Conservation (phyloP, 2,888 invertebrate genomes). For the Falcaria lacertinaria region DNA sequence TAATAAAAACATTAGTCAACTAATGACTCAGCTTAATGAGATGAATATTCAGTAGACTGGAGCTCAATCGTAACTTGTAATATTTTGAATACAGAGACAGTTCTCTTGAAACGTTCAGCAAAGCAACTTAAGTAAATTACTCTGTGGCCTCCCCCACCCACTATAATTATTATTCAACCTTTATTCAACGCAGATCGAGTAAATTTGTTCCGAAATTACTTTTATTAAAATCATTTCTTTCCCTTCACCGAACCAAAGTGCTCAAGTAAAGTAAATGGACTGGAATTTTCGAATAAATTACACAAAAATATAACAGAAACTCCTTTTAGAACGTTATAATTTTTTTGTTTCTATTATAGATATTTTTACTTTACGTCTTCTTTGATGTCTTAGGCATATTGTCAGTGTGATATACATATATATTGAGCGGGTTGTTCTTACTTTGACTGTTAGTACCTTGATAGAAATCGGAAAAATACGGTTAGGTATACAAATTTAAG, state of each 20-base stretch:
- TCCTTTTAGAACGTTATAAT: conserved; percentile 32
- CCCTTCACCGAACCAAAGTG: conserved; percentile 63
- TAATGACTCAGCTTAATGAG: conserved; percentile 29
- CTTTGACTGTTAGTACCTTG: no score
- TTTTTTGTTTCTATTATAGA: conserved; percentile 10
- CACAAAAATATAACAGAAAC: conserved; percentile 56
- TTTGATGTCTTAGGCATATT: no score
- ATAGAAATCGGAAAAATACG: no score
- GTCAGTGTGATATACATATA: no score
- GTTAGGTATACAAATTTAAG: no score
- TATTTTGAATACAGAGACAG: conserved; percentile 33
- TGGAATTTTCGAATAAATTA: conserved; percentile 72
- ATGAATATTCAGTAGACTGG: conserved; percentile 41
- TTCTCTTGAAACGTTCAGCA: conserved; percentile 30
- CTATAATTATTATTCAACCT: conserved; percentile 71
- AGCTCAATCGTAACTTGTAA: conserved; percentile 35
- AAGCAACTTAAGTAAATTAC: conserved; percentile 59
- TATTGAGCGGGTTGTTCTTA: no score
- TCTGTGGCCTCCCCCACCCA: conserved; percentile 26
- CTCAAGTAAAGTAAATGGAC: conserved; percentile 73
- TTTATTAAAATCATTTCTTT: conserved; percentile 76
- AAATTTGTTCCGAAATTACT: conserved; percentile 71
- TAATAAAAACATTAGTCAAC: conserved; percentile 26
- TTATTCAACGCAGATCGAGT: conserved; percentile 64
- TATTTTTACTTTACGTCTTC: no score